These are phyloP conservation scores for Pristionchus exspectatus DNA, from an alignment of 2,888 invertebrate species.

Conservation along the genomic window DNA sequence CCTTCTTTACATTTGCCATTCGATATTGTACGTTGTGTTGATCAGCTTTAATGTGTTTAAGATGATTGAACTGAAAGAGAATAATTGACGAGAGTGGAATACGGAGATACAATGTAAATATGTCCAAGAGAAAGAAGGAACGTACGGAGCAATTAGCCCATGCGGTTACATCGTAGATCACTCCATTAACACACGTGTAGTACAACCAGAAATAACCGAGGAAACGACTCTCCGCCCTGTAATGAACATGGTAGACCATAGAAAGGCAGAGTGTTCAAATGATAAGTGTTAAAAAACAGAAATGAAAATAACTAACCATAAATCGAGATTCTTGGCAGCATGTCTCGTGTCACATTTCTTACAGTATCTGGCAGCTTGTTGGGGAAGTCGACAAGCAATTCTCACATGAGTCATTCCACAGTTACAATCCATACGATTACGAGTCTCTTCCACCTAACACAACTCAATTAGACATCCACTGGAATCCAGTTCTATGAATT, in stretches of 20 bases:
- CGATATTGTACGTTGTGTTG: constrained; percentile 93
- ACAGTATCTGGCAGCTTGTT: constrained; percentile 91
- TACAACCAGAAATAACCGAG: constrained; percentile 94
- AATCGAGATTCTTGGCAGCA: constrained; percentile 84
- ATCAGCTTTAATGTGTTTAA: constrained; percentile 90
- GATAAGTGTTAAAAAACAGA: constrained; percentile 80
- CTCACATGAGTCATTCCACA: constrained; percentile 93
- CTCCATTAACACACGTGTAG: constrained; percentile 96
- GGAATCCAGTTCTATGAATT: background rate
- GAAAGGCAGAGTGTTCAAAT: too few relatives aligned
- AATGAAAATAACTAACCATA: constrained; percentile 84
- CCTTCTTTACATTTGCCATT: constrained; percentile 82
- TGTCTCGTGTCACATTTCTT: constrained; percentile 87
- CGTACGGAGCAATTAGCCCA: constrained; percentile 93
- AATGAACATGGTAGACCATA: background rate
- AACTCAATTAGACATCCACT: background rate
- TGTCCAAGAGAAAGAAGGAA: background rate
- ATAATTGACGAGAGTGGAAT: background rate
- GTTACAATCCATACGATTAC: constrained; percentile 94
- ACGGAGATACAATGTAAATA: background rate
- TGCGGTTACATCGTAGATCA: constrained; percentile 95
- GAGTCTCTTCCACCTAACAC: constrained; percentile 82
- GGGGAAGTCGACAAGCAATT: constrained; percentile 89
- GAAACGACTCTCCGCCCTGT: constrained; percentile 90
- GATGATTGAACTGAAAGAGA: constrained; percentile 82